Percentiles rank a stretch among this genome's conserved stretches.
phyloP scores from a whole-genome alignment of 2,888 invertebrate species.

The Hydrotaea cyrtoneurina region DNA sequence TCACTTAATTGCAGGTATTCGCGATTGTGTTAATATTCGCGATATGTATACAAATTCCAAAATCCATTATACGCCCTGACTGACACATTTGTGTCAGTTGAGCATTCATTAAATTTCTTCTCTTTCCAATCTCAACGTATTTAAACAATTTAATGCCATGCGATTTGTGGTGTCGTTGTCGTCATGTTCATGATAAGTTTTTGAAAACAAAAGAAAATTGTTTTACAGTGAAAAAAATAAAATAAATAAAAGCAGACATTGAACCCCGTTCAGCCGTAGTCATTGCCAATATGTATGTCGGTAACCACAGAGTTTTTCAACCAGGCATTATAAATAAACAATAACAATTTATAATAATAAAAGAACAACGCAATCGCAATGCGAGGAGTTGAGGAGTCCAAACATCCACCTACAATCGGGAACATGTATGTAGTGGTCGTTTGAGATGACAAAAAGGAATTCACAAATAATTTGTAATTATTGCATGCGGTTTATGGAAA shows the following conservation, averaged over 20 bases:
- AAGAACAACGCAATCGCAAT: background rate
- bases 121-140: background rate
- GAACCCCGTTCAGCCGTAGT: background rate
- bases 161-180: background rate
- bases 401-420: too few relatives aligned
- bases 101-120: background rate
- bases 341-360: constrained; percentile 22
- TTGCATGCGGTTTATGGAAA: too few relatives aligned
- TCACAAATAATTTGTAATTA: too few relatives aligned
- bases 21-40: background rate
- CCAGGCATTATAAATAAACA: constrained; percentile 8
- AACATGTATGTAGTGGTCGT: too few relatives aligned
- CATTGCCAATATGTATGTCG: constrained; percentile 9
- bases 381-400: too few relatives aligned
- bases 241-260: constrained; percentile 1
- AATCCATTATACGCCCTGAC: background rate
- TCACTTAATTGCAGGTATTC: too few relatives aligned
- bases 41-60: background rate
- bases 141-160: constrained; percentile 1
- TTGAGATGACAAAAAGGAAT: too few relatives aligned
- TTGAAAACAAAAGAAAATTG: constrained; percentile 38
- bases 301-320: background rate
- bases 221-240: constrained; percentile 40
- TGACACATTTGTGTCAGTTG: background rate
- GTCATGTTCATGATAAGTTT: constrained; percentile 11